These are phyloP conservation scores for Agrypnus murinus DNA, from an alignment of 2,888 invertebrate species.

Conservation along the genomic window DNA sequence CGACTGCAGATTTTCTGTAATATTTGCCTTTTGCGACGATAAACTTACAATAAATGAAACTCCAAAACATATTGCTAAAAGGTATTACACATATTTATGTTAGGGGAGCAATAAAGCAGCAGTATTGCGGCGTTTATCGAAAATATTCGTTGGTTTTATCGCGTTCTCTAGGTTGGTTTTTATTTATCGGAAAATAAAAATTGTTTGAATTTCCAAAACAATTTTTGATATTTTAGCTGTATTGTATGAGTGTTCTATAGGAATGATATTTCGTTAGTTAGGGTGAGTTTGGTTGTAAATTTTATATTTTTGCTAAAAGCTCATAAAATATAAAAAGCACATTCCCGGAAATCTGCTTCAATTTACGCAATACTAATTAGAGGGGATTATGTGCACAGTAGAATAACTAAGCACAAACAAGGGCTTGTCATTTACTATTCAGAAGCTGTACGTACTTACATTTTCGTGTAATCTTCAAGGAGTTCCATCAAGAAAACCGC, in stretches of 20 bases:
- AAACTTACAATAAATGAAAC: constrained; percentile 21
- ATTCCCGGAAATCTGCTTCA: constrained; percentile 23
- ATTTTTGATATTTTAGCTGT: too few relatives aligned
- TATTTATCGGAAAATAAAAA: constrained; percentile 22
- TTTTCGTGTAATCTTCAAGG: constrained; percentile 8
- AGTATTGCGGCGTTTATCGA: constrained; percentile 30
- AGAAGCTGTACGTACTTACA: constrained; percentile 27
- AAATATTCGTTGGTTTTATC: constrained; percentile 23
- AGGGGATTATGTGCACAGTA: constrained; percentile 28
- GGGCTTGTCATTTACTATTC: constrained; percentile 32
- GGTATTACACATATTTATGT: constrained; percentile 28
- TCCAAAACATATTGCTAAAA: constrained; percentile 14
- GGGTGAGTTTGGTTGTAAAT: too few relatives aligned
- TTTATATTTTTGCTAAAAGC: too few relatives aligned
- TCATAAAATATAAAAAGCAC: too few relatives aligned
- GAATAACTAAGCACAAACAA: constrained; percentile 32
- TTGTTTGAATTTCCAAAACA: too few relatives aligned
- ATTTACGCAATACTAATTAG: constrained; percentile 29
- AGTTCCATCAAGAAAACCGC: constrained; percentile 15
- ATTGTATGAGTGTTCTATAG: too few relatives aligned
- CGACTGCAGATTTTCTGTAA: constrained; percentile 15
- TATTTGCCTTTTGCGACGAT: constrained; percentile 24
- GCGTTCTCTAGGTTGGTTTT: constrained; percentile 5
- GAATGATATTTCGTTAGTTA: too few relatives aligned
- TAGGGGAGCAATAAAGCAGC: constrained; percentile 30